Evolutionary conservation across 1,140 invertebrate genomes (phyloP).

Genomic region (Branchinecta lynchi): DNA sequence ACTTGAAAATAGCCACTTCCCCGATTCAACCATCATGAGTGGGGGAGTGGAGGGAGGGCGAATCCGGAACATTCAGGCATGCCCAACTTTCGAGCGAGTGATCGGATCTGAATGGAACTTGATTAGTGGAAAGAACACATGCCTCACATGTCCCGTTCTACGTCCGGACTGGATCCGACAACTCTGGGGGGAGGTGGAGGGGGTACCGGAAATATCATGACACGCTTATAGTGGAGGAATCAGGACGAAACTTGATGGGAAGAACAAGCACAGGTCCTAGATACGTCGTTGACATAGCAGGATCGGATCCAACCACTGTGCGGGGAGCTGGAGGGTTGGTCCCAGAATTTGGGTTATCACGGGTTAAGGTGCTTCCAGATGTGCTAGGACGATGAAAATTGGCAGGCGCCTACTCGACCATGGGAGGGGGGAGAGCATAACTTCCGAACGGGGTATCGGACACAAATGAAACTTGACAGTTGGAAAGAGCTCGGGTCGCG

Average conservation of each 20-base stretch:
- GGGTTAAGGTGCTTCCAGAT: too few relatives aligned
- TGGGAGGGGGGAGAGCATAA: too few relatives aligned
- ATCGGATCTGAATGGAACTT: slow-evolving; percentile 6
- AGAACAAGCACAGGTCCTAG: slow-evolving; percentile 5
- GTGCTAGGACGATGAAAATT: too few relatives aligned
- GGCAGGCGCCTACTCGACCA: too few relatives aligned
- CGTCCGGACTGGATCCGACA: neutral
- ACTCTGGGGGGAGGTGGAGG: neutral
- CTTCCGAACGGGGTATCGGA: too few relatives aligned
- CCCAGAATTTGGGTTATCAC: too few relatives aligned
- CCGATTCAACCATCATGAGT: too few relatives aligned
- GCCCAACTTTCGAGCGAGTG: neutral
- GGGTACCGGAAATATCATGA: neutral
- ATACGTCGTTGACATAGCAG: neutral
- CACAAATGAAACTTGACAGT: too few relatives aligned
- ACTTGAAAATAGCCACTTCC: too few relatives aligned
- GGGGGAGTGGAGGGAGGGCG: too few relatives aligned
- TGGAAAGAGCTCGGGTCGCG: too few relatives aligned
- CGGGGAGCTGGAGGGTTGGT: slow-evolving; percentile 7
- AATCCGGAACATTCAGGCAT: neutral
- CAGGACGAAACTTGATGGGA: slow-evolving; percentile 8
- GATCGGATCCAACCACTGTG: neutral
- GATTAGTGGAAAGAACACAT: neutral
- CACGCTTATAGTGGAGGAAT: slow-evolving; percentile 1
- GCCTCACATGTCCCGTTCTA: neutral